Evolutionary conservation across 2,113 vertebrate species (phyloP), one percentile per base, ranked within the genome.

Genomic region (Tapirus terrestris): DNA sequence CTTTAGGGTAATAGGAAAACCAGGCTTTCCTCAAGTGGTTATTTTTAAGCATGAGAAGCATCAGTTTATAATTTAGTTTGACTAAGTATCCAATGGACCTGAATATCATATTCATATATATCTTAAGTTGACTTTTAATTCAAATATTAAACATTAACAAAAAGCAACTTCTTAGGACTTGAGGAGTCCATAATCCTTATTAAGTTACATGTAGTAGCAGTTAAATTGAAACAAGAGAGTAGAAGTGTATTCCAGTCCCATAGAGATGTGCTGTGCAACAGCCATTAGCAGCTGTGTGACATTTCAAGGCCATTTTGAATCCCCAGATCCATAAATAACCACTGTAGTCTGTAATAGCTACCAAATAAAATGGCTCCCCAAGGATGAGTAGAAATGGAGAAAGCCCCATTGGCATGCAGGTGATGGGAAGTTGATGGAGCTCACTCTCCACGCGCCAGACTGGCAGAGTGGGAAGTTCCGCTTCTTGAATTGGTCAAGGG

Each of bases 1-100:
- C 51, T 75, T 88, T 80, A 81, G 83, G 43, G 25, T 82, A 86
- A 82, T 91, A 68, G 87, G 67, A 89, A 94, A 96, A 79, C 48
- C 89, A 97, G 73, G 12, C 18, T 73, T 94, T 76, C 45, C 61
- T 84, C 48, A 39, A 63, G 81, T 76, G 20, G 6, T 67, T 72
- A 8, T 65, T 75, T 80, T 65, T 88, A 70, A 92, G 73, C 33
- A 31, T 11, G 10, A 53, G 86, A 85, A 58, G 5, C 31, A 27
- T 43, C 39, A 4, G 16, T 63, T 89, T 86, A 2, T 84, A 33
- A 68, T 79, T 58, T 86, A 33, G 60, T 91, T 58, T 65, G 61
- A 48, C 21, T 58, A 56, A 18, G 23, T n/a, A n/a, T n/a, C 51
- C 25, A 58, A 0, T 20, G 33, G 89, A n/a, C 70, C 39, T 18